Base-by-base conservation (phyloP, 2,888 invertebrate genomes). In the Pemphredon lugubris region DNA sequence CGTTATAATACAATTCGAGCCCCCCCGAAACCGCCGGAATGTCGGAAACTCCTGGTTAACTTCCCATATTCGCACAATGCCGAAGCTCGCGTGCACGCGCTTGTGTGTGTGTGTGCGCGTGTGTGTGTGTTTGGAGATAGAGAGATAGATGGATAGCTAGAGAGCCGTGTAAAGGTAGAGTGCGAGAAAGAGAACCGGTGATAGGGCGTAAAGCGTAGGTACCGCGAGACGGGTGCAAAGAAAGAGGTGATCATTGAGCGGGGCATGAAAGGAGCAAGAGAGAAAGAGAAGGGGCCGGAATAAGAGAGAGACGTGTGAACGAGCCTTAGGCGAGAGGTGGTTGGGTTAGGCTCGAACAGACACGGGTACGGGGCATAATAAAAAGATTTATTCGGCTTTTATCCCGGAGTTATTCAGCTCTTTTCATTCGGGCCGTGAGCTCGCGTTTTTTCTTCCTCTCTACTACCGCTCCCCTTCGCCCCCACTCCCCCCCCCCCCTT, bases 321-420 rank as follows among this genome's bases (percentile, higher is more conserved):
- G 80, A 73, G 75, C 79, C 79, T 57, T 54, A 64, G 79, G 71
- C 70, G 74, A 78, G 74, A 78, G 68, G 69, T 67, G 79, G 67
- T 77, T 67, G 80, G 74, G 74, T 69, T 74, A 69, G 73, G 74
- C 66, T 75, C 79, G 73, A 79, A 82, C 81, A 79, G 79, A 77
- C 76, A 79, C 79, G 80, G 80, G 84, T 82, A 83, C 78, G 84
- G 82, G 85, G 87, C 77, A 89, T 89, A 88, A 89, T 89, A 89
- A 89, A 89, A 89, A 89, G 89, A 89, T 89, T 89, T 89, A 89
- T 89, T 89, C 88, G 86, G 87, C 88, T 88, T 87, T 88, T 89
- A 89, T 88, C 86, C 88, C 78, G 73, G 85, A 89, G 88, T 89
- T 89, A 89, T 89, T 89, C 89, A 88, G 86, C 86, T 88, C 89